Base-by-base conservation (phyloP, 2,888 invertebrate species). In the Drosophila gaucha region DNA sequence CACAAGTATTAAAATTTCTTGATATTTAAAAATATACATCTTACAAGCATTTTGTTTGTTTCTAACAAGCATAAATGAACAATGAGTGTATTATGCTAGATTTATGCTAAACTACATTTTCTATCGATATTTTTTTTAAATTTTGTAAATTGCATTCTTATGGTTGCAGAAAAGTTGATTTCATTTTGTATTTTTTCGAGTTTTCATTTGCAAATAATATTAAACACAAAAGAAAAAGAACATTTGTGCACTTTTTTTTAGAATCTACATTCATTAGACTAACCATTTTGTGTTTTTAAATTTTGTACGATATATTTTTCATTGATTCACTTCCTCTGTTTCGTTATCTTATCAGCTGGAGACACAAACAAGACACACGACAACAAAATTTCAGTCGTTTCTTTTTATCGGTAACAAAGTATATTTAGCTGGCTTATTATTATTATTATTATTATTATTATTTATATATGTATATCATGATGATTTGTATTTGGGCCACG, bases 401-500 rank as follows among this genome's bases (percentile, higher is more conserved):
- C 30, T 22, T 47, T 43, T 49, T 20, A 47, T 64, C 64, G 38
- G 36, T 49, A 28, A 26, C 36, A 44, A 57, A 49, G 62, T 84
- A 73, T 86, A 80, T 86, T 80, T 67, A 77, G 74, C 41, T 18
- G 49, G 16, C 6, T 39, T 57, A 33, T 52, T 38, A 31, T 51
- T 38, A 36, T 14, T 38, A 4, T 33, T 35, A 31, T 51, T 36
- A 31, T 9, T 31, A 3, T n/a, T 55, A 36, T 44, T 31, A 31
- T 51, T 35, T 36, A 12, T 33, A 9, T 35, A 2, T 46, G 28
- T 47, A 46, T 54, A 33, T 28, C 41, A 35, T 44, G 41, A 52
- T 65, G 47, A 52, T 73, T 83, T 58, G 84, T 63, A 67, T 73
- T 80, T 84, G 78, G 87, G 87, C 87, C 80, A 87, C 87, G 85